Base-by-base conservation (phyloP, 2,797 vertebrate genomes). In the Dermochelys coriacea region DNA sequence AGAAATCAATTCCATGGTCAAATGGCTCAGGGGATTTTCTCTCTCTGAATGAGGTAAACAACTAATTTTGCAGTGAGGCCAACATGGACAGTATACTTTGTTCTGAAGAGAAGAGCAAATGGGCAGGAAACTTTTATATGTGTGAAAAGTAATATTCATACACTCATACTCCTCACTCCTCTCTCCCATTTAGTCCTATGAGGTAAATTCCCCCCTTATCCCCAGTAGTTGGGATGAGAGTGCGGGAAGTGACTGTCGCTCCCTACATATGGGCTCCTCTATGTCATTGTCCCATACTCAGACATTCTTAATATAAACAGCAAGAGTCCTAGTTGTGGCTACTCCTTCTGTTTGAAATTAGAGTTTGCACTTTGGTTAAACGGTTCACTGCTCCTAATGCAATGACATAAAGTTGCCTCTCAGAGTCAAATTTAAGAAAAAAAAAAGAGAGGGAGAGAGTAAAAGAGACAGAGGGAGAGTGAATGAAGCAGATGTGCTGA, bases 1-100 rank as follows among this genome's bases (percentile, higher is more conserved):
- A 94, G 84, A 90, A 97, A 96, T 93, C 80, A 97, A 82, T 97
- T 68, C 82, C 82, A 57, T 86, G 83, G 90, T 90, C 84, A 95
- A 94, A 92, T 54, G 54, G 80, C 74, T 92, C 47, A 12, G 27
- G 75, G 82, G 57, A 80, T 68, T 59, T 77, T 8, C 82, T 95
- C 97, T 96, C 81, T 91, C 74, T 84, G 81, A 71, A 93, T 95
- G 68, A 86, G 31, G 27, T 61, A 94, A 91, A 87, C 82, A 96
- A 5, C 4, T 59, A 21, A 89, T 90, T 83, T 81, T 92, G 5
- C 7, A 45, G 68, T 50, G 49, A 54, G 41, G 3, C 54, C 88
- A 37, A 55, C 9, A 5, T 4, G 18, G 87, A 64, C 12, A 37
- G 25, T 79, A 23, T 84, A n/a, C 14, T 90, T 77, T 29, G 29